Evolutionary conservation across 1,140 invertebrate species (phyloP), one percentile per base, ranked within the genome.

Genomic region (Hycleus cichorii): DNA sequence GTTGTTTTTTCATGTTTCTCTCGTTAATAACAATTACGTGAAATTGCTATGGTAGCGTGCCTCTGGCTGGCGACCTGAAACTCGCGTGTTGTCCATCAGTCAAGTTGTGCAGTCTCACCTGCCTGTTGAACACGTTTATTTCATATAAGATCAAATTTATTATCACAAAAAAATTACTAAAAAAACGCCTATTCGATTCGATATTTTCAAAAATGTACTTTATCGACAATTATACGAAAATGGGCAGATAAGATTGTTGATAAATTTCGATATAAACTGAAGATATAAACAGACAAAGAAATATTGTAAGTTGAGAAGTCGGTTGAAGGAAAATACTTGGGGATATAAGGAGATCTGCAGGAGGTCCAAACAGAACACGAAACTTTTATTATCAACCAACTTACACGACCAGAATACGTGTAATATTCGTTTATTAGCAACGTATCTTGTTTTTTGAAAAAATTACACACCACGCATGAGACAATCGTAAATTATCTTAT

Each of bases 11-110:
- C 32, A 7, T 32, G 32, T 32, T 5, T 32, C 7, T 32, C 4
- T 5, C 32, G 4, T 32, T 32, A 32, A 4, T 7, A 7, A 32
- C 32, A 32, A 32, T 32, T 32, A 32, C 32, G 0, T 32, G 2
- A 32, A 32, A 32, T 32, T 32, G 7, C 32, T 32, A 47, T 47
- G 46, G 55, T 57, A 50, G 55, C 55, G 47, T 57, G 55, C 55
- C 55, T 38, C 27, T 39, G 48, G 55, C 55, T 57, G 55, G 55
- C 55, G 55, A 57, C 55, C 55, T 57, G 55, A 57, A 57, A 57
- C 55, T 57, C 55, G 55, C 55, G 55, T 57, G 55, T 57, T 57
- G 55, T 50, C 55, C 47, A 18, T 57, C 47, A 45, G 55, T 10
- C 55, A 39, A 38, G 8, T 47, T 11, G 10, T 32, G 32, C 32